Percentiles rank a stretch among this genome's conserved stretches.
phyloP scores from a whole-genome alignment of 2,797 vertebrate species.

The Rhyacichthys aspro region DNA sequence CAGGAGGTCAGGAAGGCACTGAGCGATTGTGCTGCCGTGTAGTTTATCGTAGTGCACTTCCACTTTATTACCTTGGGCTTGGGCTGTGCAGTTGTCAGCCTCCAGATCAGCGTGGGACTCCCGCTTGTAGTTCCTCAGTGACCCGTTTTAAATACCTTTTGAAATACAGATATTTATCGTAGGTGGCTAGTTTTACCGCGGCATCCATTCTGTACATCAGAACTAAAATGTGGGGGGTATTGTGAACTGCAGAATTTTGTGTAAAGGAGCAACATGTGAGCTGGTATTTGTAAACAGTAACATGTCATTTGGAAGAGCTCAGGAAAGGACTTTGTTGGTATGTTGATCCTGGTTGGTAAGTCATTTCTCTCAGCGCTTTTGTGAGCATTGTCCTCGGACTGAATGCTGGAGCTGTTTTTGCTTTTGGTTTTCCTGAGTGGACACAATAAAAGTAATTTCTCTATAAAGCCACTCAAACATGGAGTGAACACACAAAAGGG shows the following conservation, averaged over 20 bases:
- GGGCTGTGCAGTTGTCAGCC: conserved; percentile 24
- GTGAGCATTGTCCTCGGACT: conserved; percentile 67
- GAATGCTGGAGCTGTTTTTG: conserved; percentile 69
- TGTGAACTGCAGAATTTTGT: conserved; percentile 43
- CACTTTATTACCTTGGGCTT: conserved; percentile 37
- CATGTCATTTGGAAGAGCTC: conserved; percentile 59
- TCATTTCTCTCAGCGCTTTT: conserved; percentile 71
- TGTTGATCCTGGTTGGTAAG: conserved; percentile 56
- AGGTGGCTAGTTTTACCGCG: conserved; percentile 27
- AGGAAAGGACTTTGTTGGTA: conserved; percentile 46
- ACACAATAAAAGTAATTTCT: conserved; percentile 81
- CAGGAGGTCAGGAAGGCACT: conserved; percentile 32
- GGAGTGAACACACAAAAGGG: conserved; percentile 75
- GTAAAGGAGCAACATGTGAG: conserved; percentile 54
- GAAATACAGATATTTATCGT: conserved; percentile 23
- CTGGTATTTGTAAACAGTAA: conserved; percentile 55
- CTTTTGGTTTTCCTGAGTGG: conserved; percentile 71
- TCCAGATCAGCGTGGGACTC: conserved; percentile 19
- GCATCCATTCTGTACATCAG: conserved; percentile 9
- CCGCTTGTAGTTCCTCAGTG: conserved; percentile 20
- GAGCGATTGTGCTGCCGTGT: conserved; percentile 29
- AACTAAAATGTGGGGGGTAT: conserved; percentile 10
- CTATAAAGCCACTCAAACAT: conserved; percentile 73
- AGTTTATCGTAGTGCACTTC: conserved; percentile 32
- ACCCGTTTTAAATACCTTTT: conserved; percentile 7